Percentiles rank a stretch among this genome's conserved stretches.
Conservation (phyloP, 1,140 invertebrate genomes). For the Parapsyche elsis region DNA sequence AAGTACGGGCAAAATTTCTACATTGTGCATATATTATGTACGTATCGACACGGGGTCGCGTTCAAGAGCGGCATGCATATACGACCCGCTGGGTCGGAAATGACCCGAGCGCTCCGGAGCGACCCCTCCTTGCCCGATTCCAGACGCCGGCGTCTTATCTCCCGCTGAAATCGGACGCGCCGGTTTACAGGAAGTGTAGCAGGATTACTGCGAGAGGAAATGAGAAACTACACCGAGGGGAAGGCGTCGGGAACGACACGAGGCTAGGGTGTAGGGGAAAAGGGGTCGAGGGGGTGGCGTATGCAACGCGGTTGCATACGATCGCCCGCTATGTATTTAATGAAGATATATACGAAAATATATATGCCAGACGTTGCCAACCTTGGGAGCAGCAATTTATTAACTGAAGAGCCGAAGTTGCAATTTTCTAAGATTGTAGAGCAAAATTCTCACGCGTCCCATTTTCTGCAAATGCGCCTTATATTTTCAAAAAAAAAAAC, state of each 20-base stretch:
- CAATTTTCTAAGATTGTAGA: no score
- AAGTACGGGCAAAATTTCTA: no score
- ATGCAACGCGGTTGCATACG: constrained; percentile 10
- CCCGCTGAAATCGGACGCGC: constrained; percentile 42
- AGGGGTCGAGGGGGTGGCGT: neutral
- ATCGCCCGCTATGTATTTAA: neutral
- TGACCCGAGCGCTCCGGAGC: neutral
- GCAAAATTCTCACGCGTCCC: no score
- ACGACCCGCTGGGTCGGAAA: constrained; percentile 22
- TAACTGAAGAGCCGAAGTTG: no score
- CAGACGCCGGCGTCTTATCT: constrained; percentile 43
- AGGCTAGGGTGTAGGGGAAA: neutral
- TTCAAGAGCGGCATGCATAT: no score
- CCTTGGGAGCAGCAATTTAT: no score
- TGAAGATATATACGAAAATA: constrained; percentile 13
- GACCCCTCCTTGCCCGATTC: constrained; percentile 12
- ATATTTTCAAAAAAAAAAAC: no score
- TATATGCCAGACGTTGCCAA: no score
- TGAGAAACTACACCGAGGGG: constrained; percentile 53
- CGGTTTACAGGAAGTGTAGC: constrained; percentile 48
- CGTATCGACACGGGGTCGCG: constrained; percentile 3
- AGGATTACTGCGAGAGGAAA: constrained; percentile 49
- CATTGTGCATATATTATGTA: neutral
- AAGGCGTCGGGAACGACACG: neutral
- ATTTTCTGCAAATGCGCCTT: no score